A percentile compares a stretch with the other conserved stretches of the same genome.
phyloP scores from a whole-genome alignment of 1,140 invertebrate species.

The Colletes latitarsis region DNA sequence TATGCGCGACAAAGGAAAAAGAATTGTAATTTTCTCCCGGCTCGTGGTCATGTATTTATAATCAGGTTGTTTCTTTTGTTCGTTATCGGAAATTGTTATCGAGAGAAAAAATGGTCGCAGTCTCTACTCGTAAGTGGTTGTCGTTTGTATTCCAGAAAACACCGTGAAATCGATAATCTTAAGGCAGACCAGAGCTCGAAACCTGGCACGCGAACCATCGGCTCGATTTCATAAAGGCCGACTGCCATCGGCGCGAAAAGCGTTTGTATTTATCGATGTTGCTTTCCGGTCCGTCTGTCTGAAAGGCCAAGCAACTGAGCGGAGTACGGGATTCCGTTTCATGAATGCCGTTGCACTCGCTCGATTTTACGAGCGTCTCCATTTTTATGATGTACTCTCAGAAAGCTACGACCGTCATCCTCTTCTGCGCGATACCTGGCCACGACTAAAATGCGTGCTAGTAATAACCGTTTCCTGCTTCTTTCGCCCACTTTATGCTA shows the following conservation, averaged over 20 bases:
- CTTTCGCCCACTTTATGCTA: conserved; percentile 15
- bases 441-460: conserved; percentile 33
- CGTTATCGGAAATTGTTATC: no score
- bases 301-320: conserved; percentile 8
- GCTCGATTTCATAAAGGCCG: conserved; percentile 30
- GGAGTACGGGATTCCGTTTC: conserved; percentile 5
- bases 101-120: no score
- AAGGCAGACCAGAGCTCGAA: background rate
- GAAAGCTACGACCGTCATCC: conserved; percentile 37
- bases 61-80: no score
- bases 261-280: conserved; percentile 49
- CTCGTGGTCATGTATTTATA: no score
- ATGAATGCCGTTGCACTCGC: conserved; percentile 20
- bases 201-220: conserved; percentile 36
- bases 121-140: background rate
- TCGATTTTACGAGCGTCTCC: conserved; percentile 61
- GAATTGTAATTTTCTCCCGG: no score
- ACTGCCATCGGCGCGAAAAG: conserved; percentile 18
- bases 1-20: no score
- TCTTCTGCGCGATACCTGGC: conserved; percentile 17
- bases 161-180: conserved; percentile 42
- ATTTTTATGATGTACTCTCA: conserved; percentile 58
- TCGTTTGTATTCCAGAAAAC: conserved; percentile 40
- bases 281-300: conserved; percentile 9
- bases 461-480: conserved; percentile 32